Evolutionary conservation across 2,797 vertebrate species (phyloP).

Genomic region (Knipowitschia caucasica): DNA sequence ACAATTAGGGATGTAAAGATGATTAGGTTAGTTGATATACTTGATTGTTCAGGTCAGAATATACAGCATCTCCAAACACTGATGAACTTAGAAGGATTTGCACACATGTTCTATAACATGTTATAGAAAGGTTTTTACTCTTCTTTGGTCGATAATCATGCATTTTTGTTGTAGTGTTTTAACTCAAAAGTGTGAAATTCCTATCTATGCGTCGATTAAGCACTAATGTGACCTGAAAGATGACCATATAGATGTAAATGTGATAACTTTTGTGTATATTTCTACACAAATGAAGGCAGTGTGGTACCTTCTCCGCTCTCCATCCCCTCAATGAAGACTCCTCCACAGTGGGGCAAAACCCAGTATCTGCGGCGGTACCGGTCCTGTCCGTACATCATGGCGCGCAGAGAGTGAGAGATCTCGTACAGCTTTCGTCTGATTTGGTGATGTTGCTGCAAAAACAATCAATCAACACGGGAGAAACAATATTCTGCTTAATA

Average conservation of each 20-base stretch:
- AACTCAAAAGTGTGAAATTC: too few relatives aligned
- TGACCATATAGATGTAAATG: background rate
- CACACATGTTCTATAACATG: too few relatives aligned
- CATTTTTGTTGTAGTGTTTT: too few relatives aligned
- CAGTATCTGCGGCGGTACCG: conserved; percentile 94
- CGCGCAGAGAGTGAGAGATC: conserved; percentile 91
- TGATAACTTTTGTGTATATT: background rate
- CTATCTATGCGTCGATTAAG: too few relatives aligned
- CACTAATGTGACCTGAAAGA: too few relatives aligned
- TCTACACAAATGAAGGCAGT: background rate
- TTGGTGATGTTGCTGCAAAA: conserved; percentile 92
- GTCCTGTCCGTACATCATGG: conserved; percentile 97
- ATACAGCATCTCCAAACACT: too few relatives aligned
- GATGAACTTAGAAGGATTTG: too few relatives aligned
- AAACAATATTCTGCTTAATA: conserved; percentile 16
- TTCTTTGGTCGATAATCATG: too few relatives aligned
- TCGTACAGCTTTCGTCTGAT: conserved; percentile 95
- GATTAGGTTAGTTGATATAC: too few relatives aligned
- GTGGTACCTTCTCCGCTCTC: conserved; percentile 93
- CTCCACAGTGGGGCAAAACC: conserved; percentile 97
- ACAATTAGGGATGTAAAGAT: too few relatives aligned
- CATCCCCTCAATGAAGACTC: conserved; percentile 94
- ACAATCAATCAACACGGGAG: conserved; percentile 19
- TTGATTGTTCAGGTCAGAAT: too few relatives aligned
- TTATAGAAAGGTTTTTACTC: too few relatives aligned